Evolutionary conservation across 2,888 invertebrate species (phyloP).

Genomic region (Chirona hameri): DNA sequence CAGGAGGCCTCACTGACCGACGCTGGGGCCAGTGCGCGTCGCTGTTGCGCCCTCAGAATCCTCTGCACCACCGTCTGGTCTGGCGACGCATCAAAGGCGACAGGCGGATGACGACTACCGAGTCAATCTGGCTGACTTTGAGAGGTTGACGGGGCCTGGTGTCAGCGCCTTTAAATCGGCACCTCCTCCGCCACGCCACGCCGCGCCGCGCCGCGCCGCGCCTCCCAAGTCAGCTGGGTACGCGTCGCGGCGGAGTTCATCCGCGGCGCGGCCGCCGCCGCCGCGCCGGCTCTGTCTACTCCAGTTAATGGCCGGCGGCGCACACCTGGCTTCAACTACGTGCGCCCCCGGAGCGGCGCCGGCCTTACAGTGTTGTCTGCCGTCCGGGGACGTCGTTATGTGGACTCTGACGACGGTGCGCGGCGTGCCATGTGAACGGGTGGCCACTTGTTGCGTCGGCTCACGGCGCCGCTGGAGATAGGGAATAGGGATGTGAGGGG

Average conservation of each 20-base stretch:
- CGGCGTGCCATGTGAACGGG: background rate
- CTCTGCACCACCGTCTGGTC: too few species aligned
- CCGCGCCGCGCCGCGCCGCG: background rate
- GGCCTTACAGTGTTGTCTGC: background rate
- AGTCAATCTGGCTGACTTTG: background rate
- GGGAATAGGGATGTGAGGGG: background rate
- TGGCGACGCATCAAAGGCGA: too few species aligned
- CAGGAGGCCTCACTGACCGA: too few species aligned
- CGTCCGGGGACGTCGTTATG: background rate
- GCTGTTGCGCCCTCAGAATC: too few species aligned
- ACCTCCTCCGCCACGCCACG: background rate
- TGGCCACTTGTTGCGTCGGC: conserved; percentile 1
- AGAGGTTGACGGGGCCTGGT: background rate
- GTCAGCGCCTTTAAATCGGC: too few species aligned
- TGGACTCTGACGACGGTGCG: background rate
- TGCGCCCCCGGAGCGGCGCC: background rate
- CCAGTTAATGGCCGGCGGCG: background rate
- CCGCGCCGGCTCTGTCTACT: background rate
- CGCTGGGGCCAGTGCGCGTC: too few species aligned
- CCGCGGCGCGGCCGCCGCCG: background rate
- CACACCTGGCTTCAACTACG: background rate
- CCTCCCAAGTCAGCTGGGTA: background rate
- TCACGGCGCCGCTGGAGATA: background rate
- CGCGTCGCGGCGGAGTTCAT: background rate
- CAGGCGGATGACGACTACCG: too few species aligned